Base-by-base conservation (phyloP, 2,113 vertebrate genomes). In the Odontophorus gujanensis region DNA sequence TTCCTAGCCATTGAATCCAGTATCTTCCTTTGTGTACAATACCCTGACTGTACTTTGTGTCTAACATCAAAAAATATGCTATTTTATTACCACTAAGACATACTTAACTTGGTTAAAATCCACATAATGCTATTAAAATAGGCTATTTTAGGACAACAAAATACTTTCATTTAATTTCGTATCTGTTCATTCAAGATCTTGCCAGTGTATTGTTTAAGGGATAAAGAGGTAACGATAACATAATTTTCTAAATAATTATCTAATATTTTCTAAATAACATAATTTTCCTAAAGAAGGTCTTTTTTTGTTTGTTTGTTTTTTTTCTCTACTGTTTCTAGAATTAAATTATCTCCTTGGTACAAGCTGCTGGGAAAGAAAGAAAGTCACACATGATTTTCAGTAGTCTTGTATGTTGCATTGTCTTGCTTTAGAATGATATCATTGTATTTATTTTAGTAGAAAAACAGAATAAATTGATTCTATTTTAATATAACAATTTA, bases 41-140 rank as follows among this genome's bases (percentile, higher is more conserved):
- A 81, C 8, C 2, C 3, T 43, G 22, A 40, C 34, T 58, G 6
- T 34, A 68, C 0, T 0, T n/a, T 69, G 6, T 51, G 24, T 3
- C 7, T 57, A 58, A 36, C 9, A 53, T 36, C 47, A 25, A 61
- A 82, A 11, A 45, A 3, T n/a, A 45, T 57, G 22, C 0, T 0
- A 12, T 62, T 25, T 47, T 81, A 19, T 6, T 45, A 14, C 9
- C 42, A 19, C 40, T 51, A 62, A 57, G 17, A 57, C 8, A 61
- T 26, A 2, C 30, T 1, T 32, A 20, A 43, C 25, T 90, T 32
- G 8, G 24, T 40, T 89, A 66, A 89, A 77, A 50, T 72, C 47
- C 13, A 57, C 20, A 40, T 22, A 10, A 61, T 17, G 10, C 58
- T 66, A 69, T 57, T 55, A 53, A 53, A 50, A 21, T 51, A 45